Evolutionary conservation across 2,888 invertebrate genomes (phyloP).

Genomic region (Polydrusus tereticollis): DNA sequence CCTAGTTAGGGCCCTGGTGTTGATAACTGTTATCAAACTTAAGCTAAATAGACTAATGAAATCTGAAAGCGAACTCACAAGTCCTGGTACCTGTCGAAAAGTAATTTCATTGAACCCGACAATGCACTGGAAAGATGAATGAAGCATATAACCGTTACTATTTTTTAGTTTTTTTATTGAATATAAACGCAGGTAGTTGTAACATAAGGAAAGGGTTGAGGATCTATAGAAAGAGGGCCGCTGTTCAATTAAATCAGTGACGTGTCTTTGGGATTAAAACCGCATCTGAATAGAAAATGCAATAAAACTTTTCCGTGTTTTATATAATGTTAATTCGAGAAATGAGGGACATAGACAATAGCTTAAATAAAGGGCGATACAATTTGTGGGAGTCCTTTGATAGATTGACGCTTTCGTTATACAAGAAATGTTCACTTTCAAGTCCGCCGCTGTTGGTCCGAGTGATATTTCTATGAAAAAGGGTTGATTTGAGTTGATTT

Average conservation of each 20-base stretch:
- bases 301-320: too few species aligned
- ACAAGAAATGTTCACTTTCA: too few species aligned
- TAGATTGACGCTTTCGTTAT: too few species aligned
- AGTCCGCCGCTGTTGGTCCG: slow-evolving; percentile 16
- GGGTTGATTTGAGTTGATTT: slow-evolving; percentile 40
- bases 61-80: too few species aligned
- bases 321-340: too few species aligned
- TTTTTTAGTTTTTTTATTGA: slow-evolving; percentile 12
- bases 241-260: too few species aligned
- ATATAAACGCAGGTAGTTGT: slow-evolving; percentile 13
- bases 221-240: too few species aligned
- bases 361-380: not conserved
- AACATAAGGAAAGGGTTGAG: not conserved
- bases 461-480: slow-evolving; percentile 34
- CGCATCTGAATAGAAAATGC: not conserved
- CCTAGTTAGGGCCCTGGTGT: too few species aligned
- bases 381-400: too few species aligned
- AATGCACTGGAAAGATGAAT: slow-evolving; percentile 14
- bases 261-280: too few species aligned
- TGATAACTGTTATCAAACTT: too few species aligned
- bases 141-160: slow-evolving; percentile 26
- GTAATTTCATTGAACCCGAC: not conserved
- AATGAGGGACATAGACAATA: not conserved
- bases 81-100: not conserved
- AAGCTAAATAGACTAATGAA: too few species aligned